Conservation (phyloP, 2,113 vertebrate species). For the Salvelinus sp. region DNA sequence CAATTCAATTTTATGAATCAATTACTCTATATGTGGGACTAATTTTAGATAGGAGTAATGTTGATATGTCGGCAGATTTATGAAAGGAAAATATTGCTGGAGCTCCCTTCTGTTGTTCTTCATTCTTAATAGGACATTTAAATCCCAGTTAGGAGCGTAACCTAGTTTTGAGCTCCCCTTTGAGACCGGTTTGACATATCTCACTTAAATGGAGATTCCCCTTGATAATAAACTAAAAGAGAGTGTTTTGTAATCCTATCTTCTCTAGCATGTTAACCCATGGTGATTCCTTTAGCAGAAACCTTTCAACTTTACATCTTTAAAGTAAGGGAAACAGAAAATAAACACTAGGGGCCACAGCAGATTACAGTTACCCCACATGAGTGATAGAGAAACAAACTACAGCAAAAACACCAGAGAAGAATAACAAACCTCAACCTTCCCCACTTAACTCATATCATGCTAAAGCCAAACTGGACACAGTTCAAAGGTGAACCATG, state of each 20-base stretch:
- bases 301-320: neutral
- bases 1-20: neutral
- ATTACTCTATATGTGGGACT: neutral
- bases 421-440: constrained; percentile 22
- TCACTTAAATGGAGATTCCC: neutral
- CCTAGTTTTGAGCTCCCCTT: neutral
- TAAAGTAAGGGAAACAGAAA: constrained; percentile 4
- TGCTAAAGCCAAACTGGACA: neutral
- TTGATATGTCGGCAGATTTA: neutral
- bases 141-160: neutral
- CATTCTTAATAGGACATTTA: neutral
- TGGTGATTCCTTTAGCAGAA: constrained; percentile 1
- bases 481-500: neutral
- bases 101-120: neutral
- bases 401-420: constrained; percentile 23
- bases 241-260: neutral
- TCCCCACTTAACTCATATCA: constrained; percentile 27
- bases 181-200: constrained; percentile 3
- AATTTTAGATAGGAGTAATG: neutral
- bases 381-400: constrained; percentile 23
- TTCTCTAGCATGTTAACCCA: neutral
- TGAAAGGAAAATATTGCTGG: neutral
- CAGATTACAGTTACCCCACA: neutral
- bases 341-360: constrained; percentile 22
- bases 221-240: neutral